Percentiles rank a stretch among this genome's conserved stretches.
These are phyloP conservation scores for Styela plicata DNA, from an alignment of 23 tunicate genomes.

Conservation along the genomic window DNA sequence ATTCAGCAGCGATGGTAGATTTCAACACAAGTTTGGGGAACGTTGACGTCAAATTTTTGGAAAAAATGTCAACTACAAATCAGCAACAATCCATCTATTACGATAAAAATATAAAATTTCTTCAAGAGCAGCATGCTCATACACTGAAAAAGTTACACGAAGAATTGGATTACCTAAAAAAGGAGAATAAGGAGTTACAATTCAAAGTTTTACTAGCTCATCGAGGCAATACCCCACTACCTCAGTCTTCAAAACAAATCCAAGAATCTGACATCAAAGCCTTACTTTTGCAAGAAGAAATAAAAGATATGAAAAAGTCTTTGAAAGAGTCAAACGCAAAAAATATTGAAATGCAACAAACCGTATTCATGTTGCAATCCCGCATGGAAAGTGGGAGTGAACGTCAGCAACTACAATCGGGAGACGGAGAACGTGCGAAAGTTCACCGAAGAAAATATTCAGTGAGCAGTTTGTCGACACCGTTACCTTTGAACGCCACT, in stretches of 20 bases:
- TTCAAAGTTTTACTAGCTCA: slow-evolving; percentile 9
- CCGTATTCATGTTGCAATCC: slow-evolving; percentile 8
- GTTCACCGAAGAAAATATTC: slow-evolving; percentile 15
- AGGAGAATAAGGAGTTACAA: slow-evolving; percentile 68
- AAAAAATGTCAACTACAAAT: slow-evolving; percentile 40
- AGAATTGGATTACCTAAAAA: slow-evolving; percentile 65
- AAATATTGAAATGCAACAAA: slow-evolving; percentile 62
- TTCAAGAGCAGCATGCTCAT: slow-evolving; percentile 85
- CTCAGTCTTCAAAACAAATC: background rate
- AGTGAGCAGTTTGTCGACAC: background rate
- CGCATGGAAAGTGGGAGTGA: background rate
- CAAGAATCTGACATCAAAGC: slow-evolving; percentile 40
- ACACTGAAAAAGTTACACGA: slow-evolving; percentile 78
- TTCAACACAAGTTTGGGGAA: background rate
- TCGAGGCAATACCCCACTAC: background rate
- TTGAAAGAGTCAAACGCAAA: slow-evolving; percentile 19
- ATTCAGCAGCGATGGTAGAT: background rate
- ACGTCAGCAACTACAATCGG: background rate
- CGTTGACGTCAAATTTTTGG: slow-evolving; percentile 54
- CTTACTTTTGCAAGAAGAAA: slow-evolving; percentile 65
- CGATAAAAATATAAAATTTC: slow-evolving; percentile 73
- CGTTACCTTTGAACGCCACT: slow-evolving; percentile 73
- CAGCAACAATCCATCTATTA: slow-evolving; percentile 56
- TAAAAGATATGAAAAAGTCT: slow-evolving; percentile 63
- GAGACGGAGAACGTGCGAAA: background rate